phyloP scores from a whole-genome alignment of 2,888 invertebrate species.

The Pseudoips prasinana region DNA sequence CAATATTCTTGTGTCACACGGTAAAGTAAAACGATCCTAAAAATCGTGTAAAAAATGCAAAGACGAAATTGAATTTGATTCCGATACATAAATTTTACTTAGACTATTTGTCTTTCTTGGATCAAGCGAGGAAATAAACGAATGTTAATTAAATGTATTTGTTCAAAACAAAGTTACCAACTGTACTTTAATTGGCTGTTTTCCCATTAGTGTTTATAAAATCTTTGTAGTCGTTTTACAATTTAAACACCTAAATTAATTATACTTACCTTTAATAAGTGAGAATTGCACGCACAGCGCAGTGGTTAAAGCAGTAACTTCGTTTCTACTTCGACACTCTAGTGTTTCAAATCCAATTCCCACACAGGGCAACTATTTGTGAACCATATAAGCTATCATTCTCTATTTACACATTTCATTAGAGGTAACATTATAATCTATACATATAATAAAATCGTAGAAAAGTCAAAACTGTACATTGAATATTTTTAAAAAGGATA shows the following conservation, averaged over 20 bases:
- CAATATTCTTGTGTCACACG: constrained; percentile 43
- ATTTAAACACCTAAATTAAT: constrained; percentile 3
- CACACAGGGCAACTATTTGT: too few species aligned
- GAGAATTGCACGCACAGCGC: background rate
- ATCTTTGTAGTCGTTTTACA: background rate
- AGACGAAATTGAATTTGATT: constrained; percentile 80
- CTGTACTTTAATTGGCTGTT: constrained; percentile 66
- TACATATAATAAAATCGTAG: too few species aligned
- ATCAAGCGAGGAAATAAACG: constrained; percentile 73
- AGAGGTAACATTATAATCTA: too few species aligned
- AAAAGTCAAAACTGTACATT: too few species aligned
- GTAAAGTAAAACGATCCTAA: constrained; percentile 60
- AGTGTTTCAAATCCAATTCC: too few species aligned
- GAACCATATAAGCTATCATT: too few species aligned
- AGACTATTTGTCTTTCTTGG: constrained; percentile 76
- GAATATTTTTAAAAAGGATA: too few species aligned
- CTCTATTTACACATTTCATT: too few species aligned
- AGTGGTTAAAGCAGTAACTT: too few species aligned
- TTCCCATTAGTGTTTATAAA: constrained; percentile 30
- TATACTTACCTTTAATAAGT: constrained; percentile 21
- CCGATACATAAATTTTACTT: constrained; percentile 81
- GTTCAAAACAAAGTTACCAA: constrained; percentile 62
- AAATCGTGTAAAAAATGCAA: constrained; percentile 77
- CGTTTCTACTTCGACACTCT: too few species aligned
- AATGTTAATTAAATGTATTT: constrained; percentile 77